phyloP scores from a whole-genome alignment of 2,888 invertebrate genomes.

The Limenitis arthemis region DNA sequence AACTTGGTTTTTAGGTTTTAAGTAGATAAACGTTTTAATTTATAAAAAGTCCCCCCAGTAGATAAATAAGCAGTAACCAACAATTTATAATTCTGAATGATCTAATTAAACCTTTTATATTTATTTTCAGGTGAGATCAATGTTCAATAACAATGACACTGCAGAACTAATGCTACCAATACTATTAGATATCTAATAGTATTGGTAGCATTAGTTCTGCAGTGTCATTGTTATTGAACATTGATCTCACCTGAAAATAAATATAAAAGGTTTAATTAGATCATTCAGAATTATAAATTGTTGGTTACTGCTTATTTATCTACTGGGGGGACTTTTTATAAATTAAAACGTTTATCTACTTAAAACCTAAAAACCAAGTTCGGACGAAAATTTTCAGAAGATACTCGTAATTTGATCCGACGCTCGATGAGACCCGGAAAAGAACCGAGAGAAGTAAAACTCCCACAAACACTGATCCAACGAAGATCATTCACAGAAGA shows the following conservation, averaged over 20 bases:
- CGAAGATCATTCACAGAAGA: conserved; percentile 53
- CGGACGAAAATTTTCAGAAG: too few relatives aligned
- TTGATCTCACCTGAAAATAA: conserved; percentile 69
- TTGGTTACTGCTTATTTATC: not conserved
- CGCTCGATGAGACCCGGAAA: conserved; percentile 60
- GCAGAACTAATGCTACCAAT: conserved; percentile 75
- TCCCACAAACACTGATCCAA: conserved; percentile 46
- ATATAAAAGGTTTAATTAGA: conserved; percentile 2
- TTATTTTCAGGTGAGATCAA: conserved; percentile 69
- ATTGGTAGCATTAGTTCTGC: conserved; percentile 75
- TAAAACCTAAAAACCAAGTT: too few relatives aligned
- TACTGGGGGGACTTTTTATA: not conserved
- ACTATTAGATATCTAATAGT: conserved; percentile 74
- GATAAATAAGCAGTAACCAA: not conserved
- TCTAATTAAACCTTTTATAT: conserved; percentile 2
- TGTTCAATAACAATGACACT: conserved; percentile 69
- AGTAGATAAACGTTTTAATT: too few relatives aligned
- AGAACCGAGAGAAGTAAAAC: conserved; percentile 45
- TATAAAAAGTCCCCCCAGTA: not conserved
- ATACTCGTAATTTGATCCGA: conserved; percentile 66
- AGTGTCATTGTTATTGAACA: conserved; percentile 69
- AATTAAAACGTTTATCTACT: too few relatives aligned
- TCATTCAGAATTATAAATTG: not conserved
- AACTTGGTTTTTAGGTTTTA: too few relatives aligned
- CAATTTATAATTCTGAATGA: not conserved